Base-by-base conservation (phyloP, 2,797 vertebrate genomes). In the Xenentodon cancila region DNA sequence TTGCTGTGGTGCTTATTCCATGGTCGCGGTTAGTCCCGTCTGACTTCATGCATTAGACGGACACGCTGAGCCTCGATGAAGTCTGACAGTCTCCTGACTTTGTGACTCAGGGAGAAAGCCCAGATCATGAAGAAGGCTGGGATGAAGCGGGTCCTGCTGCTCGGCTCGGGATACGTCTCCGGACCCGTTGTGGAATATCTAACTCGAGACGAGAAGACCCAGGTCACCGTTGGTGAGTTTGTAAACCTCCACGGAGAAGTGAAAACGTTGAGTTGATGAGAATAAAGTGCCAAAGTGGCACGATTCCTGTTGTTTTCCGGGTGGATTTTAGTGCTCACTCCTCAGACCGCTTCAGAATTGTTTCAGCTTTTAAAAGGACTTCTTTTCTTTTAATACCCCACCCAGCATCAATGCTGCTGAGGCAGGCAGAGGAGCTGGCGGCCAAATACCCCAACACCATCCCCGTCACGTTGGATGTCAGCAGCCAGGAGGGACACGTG, bases 131-230 rank as follows among this genome's bases (percentile, higher is more conserved):
- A 85, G 81, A 93, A 89, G 80, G 25, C 67, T 0, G 92, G 92
- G 40, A 95, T 94, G 91, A 98, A 95, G 88, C 94, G 88, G 1
- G 94, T 99, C 53, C 91, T 99, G 73, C 72, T 99, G 80, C 94
- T 99, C 0, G 98, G 98, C 18, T 95, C 96, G 9, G 98, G 98
- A 15, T 99, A 99, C 5, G 96, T 99, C 59, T 97, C 97, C 16
- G 94, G 91, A 17, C 97, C 98, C 7, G 94, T 99, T 1, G 88
- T 99, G 27, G 95, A 97, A 71, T 99, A 98, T 79, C 89, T 99
- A 75, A 96, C 93, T 40, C 95, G 97, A 37, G 94, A 96, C 64
- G 64, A 90, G 60, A 90, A 59, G 27, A 87, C 90, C 20, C 93
- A 94, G 86, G 91, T 99, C 82, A 99, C 97, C 48, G 93, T 96